Evolutionary conservation across 2,797 vertebrate species (phyloP), one percentile per base, ranked within the genome.

Genomic region (Gymnothorax javanicus): DNA sequence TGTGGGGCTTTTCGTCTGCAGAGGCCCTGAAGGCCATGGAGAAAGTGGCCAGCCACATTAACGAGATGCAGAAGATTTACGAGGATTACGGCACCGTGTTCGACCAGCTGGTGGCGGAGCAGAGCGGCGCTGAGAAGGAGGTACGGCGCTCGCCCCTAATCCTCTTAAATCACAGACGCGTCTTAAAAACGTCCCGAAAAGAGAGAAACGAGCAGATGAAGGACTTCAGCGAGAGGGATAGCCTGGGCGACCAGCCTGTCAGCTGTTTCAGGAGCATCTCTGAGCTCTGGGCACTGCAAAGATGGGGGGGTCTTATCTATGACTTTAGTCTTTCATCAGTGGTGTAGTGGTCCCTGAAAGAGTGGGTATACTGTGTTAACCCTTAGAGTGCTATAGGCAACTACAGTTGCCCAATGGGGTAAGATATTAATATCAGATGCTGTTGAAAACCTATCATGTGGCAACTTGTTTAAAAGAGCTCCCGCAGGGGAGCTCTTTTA

Each of bases 11-110:
- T 82, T 25, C 11, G n/a, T 69, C 20, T 92, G 79, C 88, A 99
- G 98, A 99, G 93, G 98, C 98, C 0, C 93, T 99, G 82, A 94
- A 97, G 88, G 98, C 98, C 52, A 99, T 99, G 98, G 98, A 99
- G 90, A 98, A 97, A 91, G 98, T 99, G 75, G 98, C 98, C 13
- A 98, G 95, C 91, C 97, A 99, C 93, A 99, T 99, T 90, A 99
- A 99, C 0, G 98, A 99, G 94, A 99, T 99, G 98, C 98, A 99
- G 95, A 99, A 99, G 94, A 97, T 99, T 89, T 98, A 98, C 9
- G 98, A 99, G 92, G 98, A 98, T 54, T 99, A 97, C 0, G 98
- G 98, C 87, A 93, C 95, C 0, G 98, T 99, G 90, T 99, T 99
- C 84, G 98, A 99, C 92, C 98, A 98, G 92, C 94, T 99, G 23